Evolutionary conservation across 2,888 invertebrate genomes (phyloP), one percentile per base, ranked within the genome.

Genomic region (Tolmerus cingulatus): DNA sequence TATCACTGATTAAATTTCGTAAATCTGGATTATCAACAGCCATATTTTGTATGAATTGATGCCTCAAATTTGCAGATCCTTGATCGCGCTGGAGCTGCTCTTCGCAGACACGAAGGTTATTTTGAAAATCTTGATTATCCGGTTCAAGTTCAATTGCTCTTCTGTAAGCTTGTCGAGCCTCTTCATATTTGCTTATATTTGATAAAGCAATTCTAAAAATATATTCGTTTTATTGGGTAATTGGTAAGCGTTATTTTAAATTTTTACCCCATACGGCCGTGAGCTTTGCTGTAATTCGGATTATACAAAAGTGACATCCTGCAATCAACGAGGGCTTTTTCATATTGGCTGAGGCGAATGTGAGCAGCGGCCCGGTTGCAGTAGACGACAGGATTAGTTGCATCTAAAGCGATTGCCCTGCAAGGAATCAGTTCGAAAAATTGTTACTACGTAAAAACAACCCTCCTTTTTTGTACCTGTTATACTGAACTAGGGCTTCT

Each of bases 351-450:
- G 89, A 98, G 93, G 91, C 98, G 97, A 91, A 97, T 98, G 92
- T 97, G 96, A 0, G 98, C 98, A 1, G 99, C 99, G 77, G 99
- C 99, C 89, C 99, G 95, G 92, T 99, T 99, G 92, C 99, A 98
- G 92, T 97, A 99, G 93, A 97, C 99, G 43, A 99, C 97, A 0
- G 99, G 96, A 93, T 99, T 99, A 88, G 95, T 94, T 34, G 96
- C 95, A 92, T 98, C 97, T 87, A 98, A 93, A 90, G 95, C 94
- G 89, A 99, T 97, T 14, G 99, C 99, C 90, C 97, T 96, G 89
- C 91, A 94, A 93, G 88, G 14, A n/a, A 12, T 40, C 1, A 40
- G 12, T 40, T 40, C 12, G 12, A 40, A 40, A 1, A 2, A 30
- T 30, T 40, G 7, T 40, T 40, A 12, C 12, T 40, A 12, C 12